Conservation (phyloP, 2,113 vertebrate species). For the Daubentonia madagascariensis region DNA sequence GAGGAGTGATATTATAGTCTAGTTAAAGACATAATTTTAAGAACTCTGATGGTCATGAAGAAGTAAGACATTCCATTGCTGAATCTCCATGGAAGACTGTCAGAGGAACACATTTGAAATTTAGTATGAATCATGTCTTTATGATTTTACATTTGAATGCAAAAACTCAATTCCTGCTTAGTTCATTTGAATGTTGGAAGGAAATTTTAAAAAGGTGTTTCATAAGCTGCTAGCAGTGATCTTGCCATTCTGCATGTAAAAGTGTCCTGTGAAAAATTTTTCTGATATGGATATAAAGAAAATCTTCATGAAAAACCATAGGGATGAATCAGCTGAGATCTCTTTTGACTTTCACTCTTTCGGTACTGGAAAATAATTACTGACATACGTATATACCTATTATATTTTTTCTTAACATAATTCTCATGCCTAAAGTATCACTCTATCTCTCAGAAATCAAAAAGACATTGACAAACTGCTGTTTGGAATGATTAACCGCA, state of each 20-base stretch:
- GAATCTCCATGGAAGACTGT: neutral
- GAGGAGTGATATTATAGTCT: neutral
- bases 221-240: neutral
- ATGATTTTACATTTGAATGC: neutral
- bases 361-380: neutral
- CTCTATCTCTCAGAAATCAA: neutral
- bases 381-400: neutral
- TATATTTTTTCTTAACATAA: neutral
- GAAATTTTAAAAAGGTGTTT: neutral
- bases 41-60: neutral
- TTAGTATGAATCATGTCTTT: neutral
- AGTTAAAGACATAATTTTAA: neutral
- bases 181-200: neutral
- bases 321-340: neutral
- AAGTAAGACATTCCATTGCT: neutral
- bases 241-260: neutral
- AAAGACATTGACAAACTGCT: neutral
- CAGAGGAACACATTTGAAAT: slow-evolving; percentile 20
- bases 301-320: neutral
- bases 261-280: neutral
- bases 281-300: neutral
- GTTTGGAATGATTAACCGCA: neutral
- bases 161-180: neutral
- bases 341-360: neutral
- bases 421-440: neutral